Evolutionary conservation across 2,113 vertebrate genomes (phyloP).

Genomic region (Perccottus glenii): DNA sequence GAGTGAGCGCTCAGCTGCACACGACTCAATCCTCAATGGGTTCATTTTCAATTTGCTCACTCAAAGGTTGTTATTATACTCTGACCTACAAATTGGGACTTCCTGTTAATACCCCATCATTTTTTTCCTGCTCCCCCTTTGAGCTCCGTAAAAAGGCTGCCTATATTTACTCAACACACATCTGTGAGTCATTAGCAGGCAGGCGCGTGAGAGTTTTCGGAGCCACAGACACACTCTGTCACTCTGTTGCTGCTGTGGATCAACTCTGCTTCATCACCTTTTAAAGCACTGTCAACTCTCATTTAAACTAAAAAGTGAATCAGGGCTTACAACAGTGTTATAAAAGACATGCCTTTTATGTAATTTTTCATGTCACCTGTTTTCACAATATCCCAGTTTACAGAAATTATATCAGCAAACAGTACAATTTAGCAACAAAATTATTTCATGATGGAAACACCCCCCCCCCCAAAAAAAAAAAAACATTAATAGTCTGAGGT

Average conservation of each 20-base stretch:
- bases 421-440: constrained; percentile 1
- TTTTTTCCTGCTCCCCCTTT: constrained; percentile 58
- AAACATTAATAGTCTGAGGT: too few species aligned
- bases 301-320: constrained; percentile 26
- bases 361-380: constrained; percentile 52
- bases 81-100: constrained; percentile 77
- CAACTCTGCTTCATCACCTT: constrained; percentile 34
- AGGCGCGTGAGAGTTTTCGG: constrained; percentile 4
- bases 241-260: constrained; percentile 18
- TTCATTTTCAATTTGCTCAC: constrained; percentile 76
- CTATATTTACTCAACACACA: constrained; percentile 72
- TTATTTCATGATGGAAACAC: constrained; percentile 20
- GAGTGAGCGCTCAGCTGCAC: constrained; percentile 68
- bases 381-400: constrained; percentile 2
- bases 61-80: constrained; percentile 77
- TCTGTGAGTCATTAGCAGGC: constrained; percentile 65
- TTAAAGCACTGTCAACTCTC: constrained; percentile 43
- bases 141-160: constrained; percentile 54
- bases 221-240: constrained; percentile 6
- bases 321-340: background rate
- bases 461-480: background rate
- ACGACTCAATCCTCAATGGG: constrained; percentile 69
- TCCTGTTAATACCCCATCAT: constrained; percentile 74
- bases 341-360: constrained; percentile 31
- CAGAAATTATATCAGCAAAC: too few species aligned